Conservation (phyloP, 2,113 vertebrate genomes). For the Potamarius usumacintae region DNA sequence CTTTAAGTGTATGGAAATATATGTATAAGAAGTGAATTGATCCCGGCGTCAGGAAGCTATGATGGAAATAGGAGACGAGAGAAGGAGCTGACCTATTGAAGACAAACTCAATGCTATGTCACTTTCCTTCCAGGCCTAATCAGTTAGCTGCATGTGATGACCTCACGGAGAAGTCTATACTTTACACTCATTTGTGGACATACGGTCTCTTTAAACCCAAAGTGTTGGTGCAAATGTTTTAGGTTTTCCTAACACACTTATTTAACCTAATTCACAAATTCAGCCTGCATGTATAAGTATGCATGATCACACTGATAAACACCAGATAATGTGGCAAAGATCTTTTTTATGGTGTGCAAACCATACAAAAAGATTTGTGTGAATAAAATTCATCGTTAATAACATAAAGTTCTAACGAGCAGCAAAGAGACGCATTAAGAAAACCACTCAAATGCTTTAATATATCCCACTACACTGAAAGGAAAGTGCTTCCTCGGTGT, state of each 20-base stretch:
- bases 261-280: background rate
- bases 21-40: slow-evolving; percentile 74
- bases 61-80: slow-evolving; percentile 73
- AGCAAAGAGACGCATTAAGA: slow-evolving; percentile 11
- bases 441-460: background rate
- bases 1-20: slow-evolving; percentile 76
- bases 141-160: slow-evolving; percentile 68
- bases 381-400: slow-evolving; percentile 16
- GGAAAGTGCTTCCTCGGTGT: slow-evolving; percentile 37
- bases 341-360: background rate
- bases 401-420: background rate
- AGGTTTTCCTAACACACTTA: background rate
- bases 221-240: background rate
- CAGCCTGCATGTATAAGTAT: too few relatives aligned
- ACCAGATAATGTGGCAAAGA: background rate
- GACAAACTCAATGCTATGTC: slow-evolving; percentile 76
- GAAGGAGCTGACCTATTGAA: slow-evolving; percentile 73
- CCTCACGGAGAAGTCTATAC: slow-evolving; percentile 53
- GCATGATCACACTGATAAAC: background rate
- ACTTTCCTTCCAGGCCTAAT: slow-evolving; percentile 74
- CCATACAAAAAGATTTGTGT: background rate
- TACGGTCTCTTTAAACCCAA: background rate
- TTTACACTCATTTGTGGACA: slow-evolving; percentile 31
- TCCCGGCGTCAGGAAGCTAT: slow-evolving; percentile 62
- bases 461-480: slow-evolving; percentile 4